Percentiles rank a stretch among this genome's conserved stretches.
phyloP scores from a whole-genome alignment of 2,113 vertebrate genomes.

The Takifugu bimaculatus region DNA sequence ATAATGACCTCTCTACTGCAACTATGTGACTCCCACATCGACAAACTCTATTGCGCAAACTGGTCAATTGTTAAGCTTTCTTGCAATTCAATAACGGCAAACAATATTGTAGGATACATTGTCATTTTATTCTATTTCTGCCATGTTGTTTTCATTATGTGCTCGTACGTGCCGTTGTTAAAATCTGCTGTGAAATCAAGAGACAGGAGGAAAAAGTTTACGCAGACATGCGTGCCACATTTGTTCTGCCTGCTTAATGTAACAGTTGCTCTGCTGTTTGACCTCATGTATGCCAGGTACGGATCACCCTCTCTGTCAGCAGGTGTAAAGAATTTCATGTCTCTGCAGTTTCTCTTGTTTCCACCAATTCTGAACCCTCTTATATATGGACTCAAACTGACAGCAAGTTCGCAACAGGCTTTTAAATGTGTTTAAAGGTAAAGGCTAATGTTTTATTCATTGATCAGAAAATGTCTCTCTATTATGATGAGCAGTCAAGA shows the following conservation, averaged over 20 bases:
- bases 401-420: not conserved
- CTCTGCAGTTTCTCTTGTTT: not conserved
- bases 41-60: constrained; percentile 19
- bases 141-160: too few relatives aligned
- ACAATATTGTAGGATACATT: too few relatives aligned
- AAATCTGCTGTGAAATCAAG: too few relatives aligned
- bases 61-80: not conserved
- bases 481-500: too few relatives aligned
- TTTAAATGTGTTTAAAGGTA: not conserved
- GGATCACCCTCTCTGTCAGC: not conserved
- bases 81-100: not conserved
- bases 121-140: too few relatives aligned
- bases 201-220: not conserved
- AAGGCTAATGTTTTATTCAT: too few relatives aligned
- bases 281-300: not conserved
- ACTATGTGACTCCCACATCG: constrained; percentile 39
- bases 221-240: not conserved
- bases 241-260: not conserved
- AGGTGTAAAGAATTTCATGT: not conserved
- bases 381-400: not conserved
- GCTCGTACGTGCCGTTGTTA: too few relatives aligned
- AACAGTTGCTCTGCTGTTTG: not conserved
- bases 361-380: not conserved
- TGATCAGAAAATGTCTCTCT: too few relatives aligned
- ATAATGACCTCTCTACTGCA: constrained; percentile 1